Conservation (phyloP, 2,113 vertebrate genomes). For the Sturnira hondurensis region DNA sequence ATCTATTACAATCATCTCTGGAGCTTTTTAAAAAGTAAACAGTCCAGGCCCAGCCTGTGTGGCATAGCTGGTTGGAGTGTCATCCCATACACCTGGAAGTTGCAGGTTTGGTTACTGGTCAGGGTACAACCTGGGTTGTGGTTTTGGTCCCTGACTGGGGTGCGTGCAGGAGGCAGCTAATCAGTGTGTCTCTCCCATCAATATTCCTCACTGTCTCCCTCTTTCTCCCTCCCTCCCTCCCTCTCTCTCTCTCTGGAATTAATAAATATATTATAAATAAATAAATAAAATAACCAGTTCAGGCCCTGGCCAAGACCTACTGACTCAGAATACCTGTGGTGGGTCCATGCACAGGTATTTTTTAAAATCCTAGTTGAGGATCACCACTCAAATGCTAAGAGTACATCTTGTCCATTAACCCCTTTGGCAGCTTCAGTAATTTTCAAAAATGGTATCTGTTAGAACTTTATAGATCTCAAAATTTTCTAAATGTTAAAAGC, state of each 20-base stretch:
- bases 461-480: neutral
- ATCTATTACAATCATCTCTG: neutral
- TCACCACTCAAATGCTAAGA: neutral
- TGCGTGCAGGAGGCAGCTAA: neutral
- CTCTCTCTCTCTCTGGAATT: neutral
- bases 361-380: neutral
- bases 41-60: neutral
- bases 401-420: neutral
- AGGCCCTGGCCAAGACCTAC: neutral
- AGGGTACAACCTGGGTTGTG: neutral
- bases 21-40: neutral
- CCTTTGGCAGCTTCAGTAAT: neutral
- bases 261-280: too few species aligned
- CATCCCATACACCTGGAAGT: too few species aligned
- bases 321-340: neutral
- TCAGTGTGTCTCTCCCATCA: neutral
- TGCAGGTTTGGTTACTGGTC: neutral
- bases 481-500: slow-evolving; percentile 25
- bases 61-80: neutral
- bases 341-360: neutral
- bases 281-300: too few species aligned
- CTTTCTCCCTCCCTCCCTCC: neutral
- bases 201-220: neutral
- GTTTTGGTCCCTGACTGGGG: neutral
- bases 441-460: neutral